These are phyloP conservation scores for Erythrolamprus reginae DNA, from an alignment of 2,113 vertebrate genomes.

Conservation along the genomic window DNA sequence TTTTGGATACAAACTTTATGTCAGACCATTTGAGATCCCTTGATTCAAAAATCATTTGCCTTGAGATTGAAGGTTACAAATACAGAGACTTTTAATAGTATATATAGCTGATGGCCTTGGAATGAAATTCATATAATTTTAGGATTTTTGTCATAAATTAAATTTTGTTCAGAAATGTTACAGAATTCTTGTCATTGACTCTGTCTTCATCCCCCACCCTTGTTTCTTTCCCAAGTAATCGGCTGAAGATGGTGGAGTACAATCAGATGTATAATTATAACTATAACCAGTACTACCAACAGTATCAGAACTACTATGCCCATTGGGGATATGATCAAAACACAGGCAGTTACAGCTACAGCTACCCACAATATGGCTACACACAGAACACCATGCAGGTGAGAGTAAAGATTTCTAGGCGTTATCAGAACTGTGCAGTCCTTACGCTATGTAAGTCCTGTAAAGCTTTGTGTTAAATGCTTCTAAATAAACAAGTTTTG, in stretches of 20 bases:
- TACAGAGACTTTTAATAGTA: background rate
- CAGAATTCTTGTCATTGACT: slow-evolving; percentile 26
- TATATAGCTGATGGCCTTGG: background rate
- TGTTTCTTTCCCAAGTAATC: slow-evolving; percentile 62
- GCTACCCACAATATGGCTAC: slow-evolving; percentile 85
- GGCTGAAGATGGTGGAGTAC: slow-evolving; percentile 70
- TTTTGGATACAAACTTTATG: background rate
- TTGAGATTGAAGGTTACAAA: background rate
- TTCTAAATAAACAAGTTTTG: background rate
- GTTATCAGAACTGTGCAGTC: background rate
- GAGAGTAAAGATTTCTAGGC: background rate
- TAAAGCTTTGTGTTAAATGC: background rate
- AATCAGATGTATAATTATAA: slow-evolving; percentile 76
- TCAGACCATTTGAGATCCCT: background rate
- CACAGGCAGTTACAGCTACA: slow-evolving; percentile 81
- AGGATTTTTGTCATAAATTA: background rate
- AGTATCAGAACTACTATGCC: slow-evolving; percentile 81
- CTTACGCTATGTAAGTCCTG: background rate
- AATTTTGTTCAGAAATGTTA: background rate
- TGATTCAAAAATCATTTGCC: background rate
- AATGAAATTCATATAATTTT: slow-evolving; percentile 5
- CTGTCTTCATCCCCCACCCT: background rate
- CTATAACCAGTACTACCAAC: slow-evolving; percentile 84
- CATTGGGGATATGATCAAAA: slow-evolving; percentile 90
- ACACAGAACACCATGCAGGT: slow-evolving; percentile 82